These are phyloP conservation scores for Probaryconus sp. DNA, from an alignment of 1,140 invertebrate species.

Conservation along the genomic window DNA sequence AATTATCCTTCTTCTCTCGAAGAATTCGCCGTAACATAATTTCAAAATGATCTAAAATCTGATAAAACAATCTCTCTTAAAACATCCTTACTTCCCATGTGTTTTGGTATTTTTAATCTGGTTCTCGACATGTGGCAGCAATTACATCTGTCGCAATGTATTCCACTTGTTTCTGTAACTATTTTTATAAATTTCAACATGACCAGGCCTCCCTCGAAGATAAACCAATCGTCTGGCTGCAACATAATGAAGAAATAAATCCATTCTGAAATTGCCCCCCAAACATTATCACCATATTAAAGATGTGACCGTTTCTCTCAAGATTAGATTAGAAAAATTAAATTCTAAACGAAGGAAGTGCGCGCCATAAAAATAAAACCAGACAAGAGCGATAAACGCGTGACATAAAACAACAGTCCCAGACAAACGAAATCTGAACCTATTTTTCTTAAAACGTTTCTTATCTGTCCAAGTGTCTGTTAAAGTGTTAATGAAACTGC, in stretches of 20 bases:
- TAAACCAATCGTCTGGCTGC: slow-evolving; percentile 52
- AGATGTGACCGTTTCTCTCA: too few species aligned
- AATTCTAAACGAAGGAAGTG: too few species aligned
- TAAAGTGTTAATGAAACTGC: slow-evolving; percentile 32
- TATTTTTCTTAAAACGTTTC: neutral
- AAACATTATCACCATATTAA: slow-evolving; percentile 36
- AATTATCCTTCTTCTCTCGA: too few species aligned
- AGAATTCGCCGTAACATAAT: too few species aligned
- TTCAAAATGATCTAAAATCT: too few species aligned
- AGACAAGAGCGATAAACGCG: too few species aligned
- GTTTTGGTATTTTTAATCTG: slow-evolving; percentile 53
- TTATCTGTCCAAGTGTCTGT: slow-evolving; percentile 5
- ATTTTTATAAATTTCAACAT: slow-evolving; percentile 50
- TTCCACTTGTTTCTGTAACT: slow-evolving; percentile 48
- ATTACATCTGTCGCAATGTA: slow-evolving; percentile 50
- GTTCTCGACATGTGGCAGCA: slow-evolving; percentile 54
- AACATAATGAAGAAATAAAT: slow-evolving; percentile 24
- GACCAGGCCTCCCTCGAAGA: slow-evolving; percentile 47
- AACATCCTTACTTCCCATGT: slow-evolving; percentile 15
- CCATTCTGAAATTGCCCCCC: too few species aligned
- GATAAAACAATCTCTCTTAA: too few species aligned
- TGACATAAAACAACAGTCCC: slow-evolving; percentile 3
- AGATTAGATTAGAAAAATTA: too few species aligned
- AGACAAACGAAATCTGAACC: slow-evolving; percentile 7
- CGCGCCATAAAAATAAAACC: too few species aligned